Evolutionary conservation across 2,113 vertebrate species (phyloP), one percentile per base, ranked within the genome.

Genomic region (Setophaga petechia): DNA sequence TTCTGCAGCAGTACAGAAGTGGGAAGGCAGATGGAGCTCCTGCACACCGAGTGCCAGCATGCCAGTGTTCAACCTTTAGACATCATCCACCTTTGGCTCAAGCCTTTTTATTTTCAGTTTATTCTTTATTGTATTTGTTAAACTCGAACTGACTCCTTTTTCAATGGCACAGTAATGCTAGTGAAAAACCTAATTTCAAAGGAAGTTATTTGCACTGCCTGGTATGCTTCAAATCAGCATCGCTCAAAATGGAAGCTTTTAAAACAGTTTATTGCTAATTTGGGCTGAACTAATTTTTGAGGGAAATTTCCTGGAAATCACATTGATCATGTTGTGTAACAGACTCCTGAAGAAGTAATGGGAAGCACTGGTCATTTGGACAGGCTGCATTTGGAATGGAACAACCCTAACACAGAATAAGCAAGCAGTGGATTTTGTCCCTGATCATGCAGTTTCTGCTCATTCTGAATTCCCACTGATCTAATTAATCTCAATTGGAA

Each of bases 21-120:
- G 93, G 93, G 88, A 79, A 76, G 92, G 85, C 93, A 97, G 97
- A 81, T 92, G 95, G 97, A 94, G 95, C 94, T 93, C 87, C 79
- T 93, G 93, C 71, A 80, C 78, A 43, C 37, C 4, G 5, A 93
- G 68, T 94, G 83, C 59, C 59, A 68, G 4, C 46, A 5, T 9
- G 24, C 23, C 59, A 3, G 33, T 27, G 18, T 46, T 79, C 55
- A 59, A 28, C 1, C 3, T 55, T 71, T 12, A 80, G 28, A 23
- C 22, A 23, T 49, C 27, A 47, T n/a, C 62, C 35, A 22, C 49
- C 37, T 87, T 84, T 61, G 51, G 52, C 11, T 84, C 31, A 54
- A 73, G 14, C 24, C 12, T 86, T 85, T 91, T 88, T 77, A 21
- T 88, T 92, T 71, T 82, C 57, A 65, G 25, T 92, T 95, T 66